These are phyloP conservation scores for Sycophaga agraensis DNA, from an alignment of 1,140 invertebrate species.

Conservation along the genomic window DNA sequence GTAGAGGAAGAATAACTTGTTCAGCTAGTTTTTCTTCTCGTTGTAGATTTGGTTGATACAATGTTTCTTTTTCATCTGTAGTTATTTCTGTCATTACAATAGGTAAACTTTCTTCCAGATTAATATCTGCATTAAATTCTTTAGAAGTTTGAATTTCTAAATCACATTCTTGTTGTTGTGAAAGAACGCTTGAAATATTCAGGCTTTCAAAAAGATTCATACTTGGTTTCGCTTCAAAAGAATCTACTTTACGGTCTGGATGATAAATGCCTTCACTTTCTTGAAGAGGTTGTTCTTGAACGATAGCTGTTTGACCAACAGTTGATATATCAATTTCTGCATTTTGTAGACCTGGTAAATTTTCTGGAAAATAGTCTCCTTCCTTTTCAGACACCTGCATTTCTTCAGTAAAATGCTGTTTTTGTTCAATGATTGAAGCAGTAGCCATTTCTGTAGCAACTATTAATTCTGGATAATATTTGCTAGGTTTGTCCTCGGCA, in stretches of 20 bases:
- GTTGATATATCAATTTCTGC: slow-evolving; percentile 63
- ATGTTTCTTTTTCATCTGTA: slow-evolving; percentile 63
- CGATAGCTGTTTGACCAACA: slow-evolving; percentile 63
- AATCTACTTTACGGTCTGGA: slow-evolving; percentile 53
- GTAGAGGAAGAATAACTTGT: slow-evolving; percentile 57
- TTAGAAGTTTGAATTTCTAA: slow-evolving; percentile 54
- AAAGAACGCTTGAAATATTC: slow-evolving; percentile 60
- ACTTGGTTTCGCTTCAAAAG: slow-evolving; percentile 58
- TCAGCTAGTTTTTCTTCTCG: slow-evolving; percentile 57
- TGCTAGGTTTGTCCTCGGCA: slow-evolving; percentile 70
- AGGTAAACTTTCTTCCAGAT: slow-evolving; percentile 63
- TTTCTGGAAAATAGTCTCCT: slow-evolving; percentile 60
- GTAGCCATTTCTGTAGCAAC: slow-evolving; percentile 76
- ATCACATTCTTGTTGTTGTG: slow-evolving; percentile 63
- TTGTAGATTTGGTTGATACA: slow-evolving; percentile 50
- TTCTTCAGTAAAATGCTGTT: slow-evolving; percentile 65
- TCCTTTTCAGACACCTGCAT: slow-evolving; percentile 67
- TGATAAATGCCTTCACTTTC: slow-evolving; percentile 64
- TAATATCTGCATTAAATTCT: slow-evolving; percentile 59
- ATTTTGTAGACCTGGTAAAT: slow-evolving; percentile 62
- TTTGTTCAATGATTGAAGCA: slow-evolving; percentile 64
- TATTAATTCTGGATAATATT: slow-evolving; percentile 76
- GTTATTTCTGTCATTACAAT: slow-evolving; percentile 62
- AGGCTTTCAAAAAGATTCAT: slow-evolving; percentile 64
- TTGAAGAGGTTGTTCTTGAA: slow-evolving; percentile 63